Conservation (phyloP, 2,113 vertebrate species). For the Syngnathus typhle region DNA sequence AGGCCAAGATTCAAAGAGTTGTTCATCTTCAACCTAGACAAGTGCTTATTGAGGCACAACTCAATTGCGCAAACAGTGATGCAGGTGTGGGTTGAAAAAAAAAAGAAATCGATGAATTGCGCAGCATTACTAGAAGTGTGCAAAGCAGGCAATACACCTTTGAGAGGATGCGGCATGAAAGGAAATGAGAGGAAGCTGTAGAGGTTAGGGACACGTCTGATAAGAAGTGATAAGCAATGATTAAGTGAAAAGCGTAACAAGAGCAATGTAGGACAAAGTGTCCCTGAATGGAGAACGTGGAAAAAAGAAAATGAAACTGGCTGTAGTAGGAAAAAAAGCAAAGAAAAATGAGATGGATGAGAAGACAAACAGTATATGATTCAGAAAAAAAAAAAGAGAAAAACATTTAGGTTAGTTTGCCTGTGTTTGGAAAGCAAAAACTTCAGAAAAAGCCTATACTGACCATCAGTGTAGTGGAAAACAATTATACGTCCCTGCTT, state of each 20-base stretch:
- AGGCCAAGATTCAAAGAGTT: neutral
- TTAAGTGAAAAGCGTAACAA: constrained; percentile 43
- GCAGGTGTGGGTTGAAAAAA: neutral
- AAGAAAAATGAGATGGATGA: constrained; percentile 11
- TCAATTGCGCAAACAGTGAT: neutral
- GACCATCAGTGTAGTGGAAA: constrained; percentile 96
- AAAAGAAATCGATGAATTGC: neutral
- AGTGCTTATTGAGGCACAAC: neutral
- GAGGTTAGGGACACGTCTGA: constrained; percentile 32
- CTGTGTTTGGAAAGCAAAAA: constrained; percentile 7
- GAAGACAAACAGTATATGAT: constrained; percentile 7
- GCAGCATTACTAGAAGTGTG: neutral
- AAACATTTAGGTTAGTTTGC: neutral
- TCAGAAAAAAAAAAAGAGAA: constrained; percentile 3
- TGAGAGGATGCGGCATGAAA: constrained; percentile 21
- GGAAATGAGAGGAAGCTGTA: constrained; percentile 31
- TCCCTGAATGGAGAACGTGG: constrained; percentile 9
- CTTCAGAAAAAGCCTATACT: constrained; percentile 35
- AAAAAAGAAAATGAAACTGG: constrained; percentile 22
- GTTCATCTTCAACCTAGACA: constrained; percentile 8
- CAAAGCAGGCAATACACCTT: constrained; percentile 32
- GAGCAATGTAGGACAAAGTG: constrained; percentile 34
- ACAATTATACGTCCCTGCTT: constrained; percentile 97
- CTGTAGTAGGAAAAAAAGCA: constrained; percentile 20
- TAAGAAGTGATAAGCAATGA: constrained; percentile 52